Evolutionary conservation across 2,888 invertebrate species (phyloP), one percentile per base, ranked within the genome.

Genomic region (Plebejus argus): DNA sequence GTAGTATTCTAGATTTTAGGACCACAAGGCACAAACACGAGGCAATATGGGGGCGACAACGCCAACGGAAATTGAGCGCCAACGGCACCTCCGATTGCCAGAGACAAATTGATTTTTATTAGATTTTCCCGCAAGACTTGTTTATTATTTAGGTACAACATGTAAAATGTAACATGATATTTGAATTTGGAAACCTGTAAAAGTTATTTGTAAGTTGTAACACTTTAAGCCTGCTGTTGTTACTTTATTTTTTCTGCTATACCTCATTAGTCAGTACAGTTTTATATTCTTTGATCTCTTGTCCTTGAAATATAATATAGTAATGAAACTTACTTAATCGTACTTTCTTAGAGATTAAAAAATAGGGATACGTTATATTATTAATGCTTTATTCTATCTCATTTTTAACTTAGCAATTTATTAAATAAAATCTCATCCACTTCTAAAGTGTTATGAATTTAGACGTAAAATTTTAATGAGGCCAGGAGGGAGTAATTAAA

Each of bases 11-110:
- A 33, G 66, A 66, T 28, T 66, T 61, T 66, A 12, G 66, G 18
- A 18, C 28, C 18, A 66, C n/a, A n/a, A n/a, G n/a, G n/a, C n/a
- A n/a, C 66, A 33, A 61, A 66, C 28, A 33, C 66, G 45, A 23
- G 20, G 72, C 72, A 72, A 72, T 72, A 45, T 72, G 72, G 72
- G 6, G 12, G 39, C 39, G 39, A 20, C 20, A 39, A 20, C 72
- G 72, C 66, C 28, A 66, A 66, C 72, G 72, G 72, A 72, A 72
- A 72, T 72, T 72, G 72, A 20, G 45, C 72, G 39, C 72, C 72
- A 45, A 23, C 72, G 45, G 72, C 39, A 72, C 12, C 72, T 39
- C 39, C 66, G 66, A 66, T 33, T 66, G 28, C 20, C 72, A 12
- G 20, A 23, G 39, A 23, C 45, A 72, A 72, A 39, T 72, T 72